Conservation (phyloP, 1,140 invertebrate species). For the Sycophila sp. region DNA sequence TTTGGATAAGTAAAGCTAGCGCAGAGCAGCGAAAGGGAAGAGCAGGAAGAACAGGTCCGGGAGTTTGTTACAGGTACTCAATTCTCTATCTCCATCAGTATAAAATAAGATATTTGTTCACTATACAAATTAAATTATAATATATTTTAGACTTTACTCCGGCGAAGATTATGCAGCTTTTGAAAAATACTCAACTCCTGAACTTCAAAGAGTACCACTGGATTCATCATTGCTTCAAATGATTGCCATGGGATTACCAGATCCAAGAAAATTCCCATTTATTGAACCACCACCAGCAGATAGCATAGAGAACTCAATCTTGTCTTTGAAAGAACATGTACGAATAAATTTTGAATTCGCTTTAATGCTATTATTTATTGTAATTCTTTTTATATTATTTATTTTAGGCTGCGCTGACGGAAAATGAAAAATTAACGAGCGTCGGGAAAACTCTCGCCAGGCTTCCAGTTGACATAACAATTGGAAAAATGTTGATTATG, state of each 20-base stretch:
- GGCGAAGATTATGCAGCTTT: conserved; percentile 85
- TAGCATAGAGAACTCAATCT: conserved; percentile 87
- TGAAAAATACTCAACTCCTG: conserved; percentile 85
- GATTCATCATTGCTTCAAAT: conserved; percentile 94
- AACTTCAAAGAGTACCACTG: conserved; percentile 91
- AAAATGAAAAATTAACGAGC: conserved; percentile 87
- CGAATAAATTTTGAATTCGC: conserved; percentile 45
- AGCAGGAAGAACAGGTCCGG: conserved; percentile 81
- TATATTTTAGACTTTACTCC: conserved; percentile 81
- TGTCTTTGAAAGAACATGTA: conserved; percentile 89
- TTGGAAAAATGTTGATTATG: conserved; percentile 97
- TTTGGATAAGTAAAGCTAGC: conserved; percentile 97
- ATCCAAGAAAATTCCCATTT: conserved; percentile 94
- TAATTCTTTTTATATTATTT: conserved; percentile 20
- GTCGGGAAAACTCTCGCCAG: conserved; percentile 89
- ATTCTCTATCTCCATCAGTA: background rate
- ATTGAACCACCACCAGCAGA: conserved; percentile 87
- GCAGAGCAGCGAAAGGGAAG: conserved; percentile 97
- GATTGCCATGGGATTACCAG: conserved; percentile 92
- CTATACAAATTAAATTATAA: background rate
- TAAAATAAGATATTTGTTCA: background rate
- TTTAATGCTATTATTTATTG: background rate
- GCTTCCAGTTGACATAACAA: conserved; percentile 92
- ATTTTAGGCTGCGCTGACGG: conserved; percentile 80
- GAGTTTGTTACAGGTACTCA: conserved; percentile 68